Evolutionary conservation across 2,113 vertebrate species (phyloP).

Genomic region (Stigmatopora nigra): DNA sequence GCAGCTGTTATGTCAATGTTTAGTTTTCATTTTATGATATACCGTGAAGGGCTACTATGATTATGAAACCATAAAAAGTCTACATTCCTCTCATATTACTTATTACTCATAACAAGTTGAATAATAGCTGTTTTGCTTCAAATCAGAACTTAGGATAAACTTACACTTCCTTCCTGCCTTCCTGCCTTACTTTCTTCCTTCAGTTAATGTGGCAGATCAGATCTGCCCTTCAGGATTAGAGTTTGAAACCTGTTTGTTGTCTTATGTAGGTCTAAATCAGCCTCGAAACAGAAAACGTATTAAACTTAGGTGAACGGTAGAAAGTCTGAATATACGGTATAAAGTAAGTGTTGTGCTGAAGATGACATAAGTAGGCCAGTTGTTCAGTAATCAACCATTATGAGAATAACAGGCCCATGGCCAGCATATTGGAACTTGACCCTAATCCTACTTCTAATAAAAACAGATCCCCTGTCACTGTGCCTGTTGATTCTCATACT

Average conservation of each 20-base stretch:
- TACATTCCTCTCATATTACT: no score
- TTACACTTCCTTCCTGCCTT: no score
- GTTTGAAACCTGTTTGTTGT: background rate
- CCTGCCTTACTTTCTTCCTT: no score
- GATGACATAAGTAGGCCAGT: conserved; percentile 59
- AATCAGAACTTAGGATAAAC: no score
- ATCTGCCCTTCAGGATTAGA: background rate
- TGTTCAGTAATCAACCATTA: conserved; percentile 55
- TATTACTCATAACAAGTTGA: no score
- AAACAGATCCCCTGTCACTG: conserved; percentile 48
- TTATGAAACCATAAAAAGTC: no score
- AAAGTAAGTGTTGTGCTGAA: conserved; percentile 39
- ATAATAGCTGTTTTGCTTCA: no score
- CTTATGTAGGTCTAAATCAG: conserved; percentile 34
- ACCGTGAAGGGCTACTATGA: no score
- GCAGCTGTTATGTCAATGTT: no score
- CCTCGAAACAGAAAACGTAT: conserved; percentile 17
- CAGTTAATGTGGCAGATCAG: no score
- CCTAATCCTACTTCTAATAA: conserved; percentile 62
- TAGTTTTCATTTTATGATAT: no score
- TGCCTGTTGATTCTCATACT: conserved; percentile 46
- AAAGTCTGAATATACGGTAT: conserved; percentile 4
- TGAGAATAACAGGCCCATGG: conserved; percentile 48
- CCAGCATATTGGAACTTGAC: conserved; percentile 47
- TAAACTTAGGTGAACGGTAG: conserved; percentile 41